Evolutionary conservation across 1,140 invertebrate species (phyloP), one percentile per base, ranked within the genome.

Genomic region (Kradibia gibbosae): DNA sequence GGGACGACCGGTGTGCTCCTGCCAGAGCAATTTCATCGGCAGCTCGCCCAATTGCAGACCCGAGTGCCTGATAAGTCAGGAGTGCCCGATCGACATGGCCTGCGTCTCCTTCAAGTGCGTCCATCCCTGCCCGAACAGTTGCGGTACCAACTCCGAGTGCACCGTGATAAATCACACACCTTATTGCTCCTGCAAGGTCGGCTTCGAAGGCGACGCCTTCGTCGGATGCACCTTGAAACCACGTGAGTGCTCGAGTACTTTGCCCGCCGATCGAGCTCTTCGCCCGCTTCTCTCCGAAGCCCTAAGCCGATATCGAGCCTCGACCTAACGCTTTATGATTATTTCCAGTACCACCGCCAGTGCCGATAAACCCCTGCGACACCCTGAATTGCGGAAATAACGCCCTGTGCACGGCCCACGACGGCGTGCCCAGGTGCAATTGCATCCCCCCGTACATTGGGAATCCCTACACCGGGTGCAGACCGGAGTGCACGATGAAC

Each of bases 371-470:
- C 89, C 95, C 95, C 7, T 98, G 97, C 86, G 93, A 94, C 84
- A 94, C 94, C n/a, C 94, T 94, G 34, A 95, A 96, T 0, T 98
- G 97, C 87, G 95, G 95, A 25, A 94, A 95, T 85, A 97, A 97
- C 85, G 94, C 96, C 1, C 92, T 96, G 76, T 97, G 96, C 86
- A 93, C 93, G 1, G 92, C 94, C n/a, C 92, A 93, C 7, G 94
- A 95, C 86, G 94, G 94, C 22, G 90, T 92, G 39, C 94, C 95
- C 3, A 92, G 94, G 81, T 97, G 96, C 87, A 93, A 93, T 22
- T 97, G 96, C 87, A 96, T 97, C 86, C 95, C 96, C 82, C 96
- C 96, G 0, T 97, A 97, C 86, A 94, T 96, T 74, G 96, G 96
- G 36, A 95, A 96, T 91, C 94, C 95, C 0, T 96, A 96, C 84